Evolutionary conservation across 2,888 invertebrate species (phyloP).

Genomic region (Pocota personata): DNA sequence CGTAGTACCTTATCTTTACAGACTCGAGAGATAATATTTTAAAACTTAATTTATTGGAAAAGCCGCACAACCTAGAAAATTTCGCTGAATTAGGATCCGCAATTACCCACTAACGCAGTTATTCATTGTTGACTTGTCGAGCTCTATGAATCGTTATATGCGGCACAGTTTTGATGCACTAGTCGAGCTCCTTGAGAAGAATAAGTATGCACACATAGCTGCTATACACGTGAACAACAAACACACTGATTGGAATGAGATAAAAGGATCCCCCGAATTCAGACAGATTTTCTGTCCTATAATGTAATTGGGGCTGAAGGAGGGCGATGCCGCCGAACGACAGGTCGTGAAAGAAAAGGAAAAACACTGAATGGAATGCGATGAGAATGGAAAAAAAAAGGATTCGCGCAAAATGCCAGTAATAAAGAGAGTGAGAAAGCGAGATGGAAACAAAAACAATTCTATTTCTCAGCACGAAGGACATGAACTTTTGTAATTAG

Average conservation of each 20-base stretch:
- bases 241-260: slow-evolving; percentile 18
- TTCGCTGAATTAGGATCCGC: slow-evolving; percentile 74
- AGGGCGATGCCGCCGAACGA: neutral
- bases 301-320: slow-evolving; percentile 52
- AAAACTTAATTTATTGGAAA: slow-evolving; percentile 74
- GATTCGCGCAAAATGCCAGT: slow-evolving; percentile 42
- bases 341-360: slow-evolving; percentile 1
- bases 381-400: slow-evolving; percentile 30
- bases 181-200: neutral
- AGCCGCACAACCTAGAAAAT: slow-evolving; percentile 63
- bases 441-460: slow-evolving; percentile 26
- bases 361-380: slow-evolving; percentile 51
- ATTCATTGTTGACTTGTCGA: slow-evolving; percentile 60
- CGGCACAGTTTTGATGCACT: slow-evolving; percentile 1
- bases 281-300: slow-evolving; percentile 43
- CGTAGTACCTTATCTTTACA: neutral
- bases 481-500: slow-evolving; percentile 74
- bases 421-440: neutral
- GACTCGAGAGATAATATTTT: slow-evolving; percentile 64
- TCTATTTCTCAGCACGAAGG: slow-evolving; percentile 66
- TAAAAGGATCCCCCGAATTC: slow-evolving; percentile 49
- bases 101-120: slow-evolving; percentile 75
- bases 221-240: slow-evolving; percentile 1
- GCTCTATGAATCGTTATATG: neutral
- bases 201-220: slow-evolving; percentile 10